Evolutionary conservation across 2,113 vertebrate genomes (phyloP).

Genomic region (Elaphurus davidianus): DNA sequence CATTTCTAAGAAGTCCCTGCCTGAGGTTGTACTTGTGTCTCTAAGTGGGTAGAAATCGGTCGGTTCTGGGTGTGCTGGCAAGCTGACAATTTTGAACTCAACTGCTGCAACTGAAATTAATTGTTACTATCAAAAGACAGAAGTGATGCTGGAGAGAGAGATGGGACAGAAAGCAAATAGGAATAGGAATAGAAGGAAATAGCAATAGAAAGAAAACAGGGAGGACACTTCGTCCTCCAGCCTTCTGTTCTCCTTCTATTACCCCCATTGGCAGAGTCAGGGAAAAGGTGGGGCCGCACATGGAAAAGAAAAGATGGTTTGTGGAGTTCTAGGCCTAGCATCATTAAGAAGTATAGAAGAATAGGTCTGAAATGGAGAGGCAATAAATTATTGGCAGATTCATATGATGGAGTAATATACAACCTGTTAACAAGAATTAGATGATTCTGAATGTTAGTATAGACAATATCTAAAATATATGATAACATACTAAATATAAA

Average conservation of each 20-base stretch:
- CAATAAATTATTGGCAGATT: background rate
- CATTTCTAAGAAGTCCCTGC: background rate
- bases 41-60: background rate
- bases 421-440: background rate
- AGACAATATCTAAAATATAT: background rate
- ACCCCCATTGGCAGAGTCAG: background rate
- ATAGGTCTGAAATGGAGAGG: background rate
- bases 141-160: background rate
- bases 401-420: background rate
- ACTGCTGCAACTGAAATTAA: background rate
- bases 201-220: background rate
- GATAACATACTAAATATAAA: background rate
- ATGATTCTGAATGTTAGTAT: background rate
- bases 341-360: background rate
- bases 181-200: background rate
- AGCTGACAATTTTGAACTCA: background rate
- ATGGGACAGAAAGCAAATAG: background rate
- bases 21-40: background rate
- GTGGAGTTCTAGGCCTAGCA: background rate
- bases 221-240: background rate
- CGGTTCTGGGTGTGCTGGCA: background rate
- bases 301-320: background rate
- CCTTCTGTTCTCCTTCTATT: background rate
- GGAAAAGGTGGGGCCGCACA: background rate
- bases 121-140: background rate